Evolutionary conservation across 1,140 invertebrate species (phyloP), one percentile per base, ranked within the genome.

Genomic region (Brachionus sp.): DNA sequence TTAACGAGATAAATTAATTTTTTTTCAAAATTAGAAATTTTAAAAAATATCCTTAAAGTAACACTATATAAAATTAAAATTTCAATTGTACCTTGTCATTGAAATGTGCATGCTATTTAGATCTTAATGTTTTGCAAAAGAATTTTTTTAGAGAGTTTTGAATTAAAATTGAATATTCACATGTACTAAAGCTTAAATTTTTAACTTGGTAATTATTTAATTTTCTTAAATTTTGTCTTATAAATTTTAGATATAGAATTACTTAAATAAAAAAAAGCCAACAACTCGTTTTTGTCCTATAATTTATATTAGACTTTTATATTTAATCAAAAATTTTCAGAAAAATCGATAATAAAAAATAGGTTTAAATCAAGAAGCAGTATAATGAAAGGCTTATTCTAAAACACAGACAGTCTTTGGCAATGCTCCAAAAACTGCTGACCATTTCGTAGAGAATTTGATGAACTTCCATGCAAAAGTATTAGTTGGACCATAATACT

Each of bases 1-100:
- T 29, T 29, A 2, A 29, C 1, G 29, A 29, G 29, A 29, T 29
- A 29, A 29, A 29, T 29, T 29, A 29, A 29, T 29, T 29, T 29
- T n/a, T 29, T 57, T 57, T 57, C 9, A 9, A 57, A 57, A 19
- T 7, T 57, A 23, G 16, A 57, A 57, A 19, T 57, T 57, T 7
- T 19, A 57, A 5, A 25, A 3, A 57, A 57, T 57, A 57, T 57
- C 50, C 9, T 7, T 19, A 57, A 57, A 57, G 50, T 57, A 57
- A 57, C 50, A 57, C 35, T 68, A 29, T 37, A n/a, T 68, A 25
- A 68, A 68, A 68, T 68, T 13, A 75, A 46, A 44, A 75, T 75
- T 75, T 75, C 70, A 75, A 75, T 75, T 75, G 70, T 75, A 75
- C 70, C 42, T 75, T 75, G 70, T 75, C 70, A 75, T 46, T 75